Evolutionary conservation across 2,888 invertebrate genomes (phyloP).

Genomic region (Nysson spinosus): DNA sequence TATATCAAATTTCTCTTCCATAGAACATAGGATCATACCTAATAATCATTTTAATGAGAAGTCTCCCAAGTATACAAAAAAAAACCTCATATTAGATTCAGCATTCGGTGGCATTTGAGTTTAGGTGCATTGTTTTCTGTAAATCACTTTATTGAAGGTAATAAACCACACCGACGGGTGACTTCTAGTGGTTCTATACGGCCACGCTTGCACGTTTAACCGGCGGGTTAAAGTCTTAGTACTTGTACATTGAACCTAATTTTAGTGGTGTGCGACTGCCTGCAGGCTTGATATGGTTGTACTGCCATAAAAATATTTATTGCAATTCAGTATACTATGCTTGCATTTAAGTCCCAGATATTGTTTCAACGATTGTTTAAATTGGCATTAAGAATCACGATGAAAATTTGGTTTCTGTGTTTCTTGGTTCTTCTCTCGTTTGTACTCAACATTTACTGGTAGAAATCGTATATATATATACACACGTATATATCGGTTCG

Average conservation of each 20-base stretch:
- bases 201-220: constrained; percentile 61
- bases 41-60: constrained; percentile 43
- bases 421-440: constrained; percentile 54
- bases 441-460: constrained; percentile 49
- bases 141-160: constrained; percentile 43
- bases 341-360: constrained; percentile 59
- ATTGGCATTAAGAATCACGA: constrained; percentile 52
- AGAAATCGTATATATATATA: constrained; percentile 48
- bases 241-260: constrained; percentile 57
- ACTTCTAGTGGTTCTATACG: constrained; percentile 46
- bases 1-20: too few species aligned
- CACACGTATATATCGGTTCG: too few species aligned
- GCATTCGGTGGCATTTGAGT: constrained; percentile 54
- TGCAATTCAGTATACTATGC: constrained; percentile 56
- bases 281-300: constrained; percentile 61
- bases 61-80: constrained; percentile 43
- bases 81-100: constrained; percentile 48
- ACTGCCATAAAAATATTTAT: constrained; percentile 46
- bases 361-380: constrained; percentile 55
- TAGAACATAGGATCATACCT: too few species aligned
- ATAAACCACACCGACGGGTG: constrained; percentile 51
- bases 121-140: constrained; percentile 56
- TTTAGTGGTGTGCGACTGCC: constrained; percentile 73
- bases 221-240: constrained; percentile 58
- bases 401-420: constrained; percentile 49